Percentiles rank a stretch among this genome's conserved stretches.
These are phyloP conservation scores for Helicoverpa zea DNA, from an alignment of 1,140 invertebrate genomes.

Conservation along the genomic window DNA sequence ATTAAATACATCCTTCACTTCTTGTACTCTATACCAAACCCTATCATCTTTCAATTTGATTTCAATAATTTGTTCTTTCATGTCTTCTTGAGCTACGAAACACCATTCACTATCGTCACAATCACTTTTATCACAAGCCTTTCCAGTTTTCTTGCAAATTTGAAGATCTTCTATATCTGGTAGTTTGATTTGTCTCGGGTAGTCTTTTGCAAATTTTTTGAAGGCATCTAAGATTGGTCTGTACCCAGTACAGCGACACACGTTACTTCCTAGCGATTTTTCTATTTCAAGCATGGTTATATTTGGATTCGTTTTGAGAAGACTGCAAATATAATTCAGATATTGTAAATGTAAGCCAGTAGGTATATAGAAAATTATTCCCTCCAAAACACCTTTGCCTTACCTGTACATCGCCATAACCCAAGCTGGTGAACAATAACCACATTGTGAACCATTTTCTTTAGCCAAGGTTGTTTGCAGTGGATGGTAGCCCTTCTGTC, in stretches of 20 bases:
- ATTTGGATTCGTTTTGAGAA: slow-evolving; percentile 74
- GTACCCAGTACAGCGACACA: slow-evolving; percentile 94
- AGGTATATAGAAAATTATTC: too few relatives aligned
- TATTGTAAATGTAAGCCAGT: too few relatives aligned
- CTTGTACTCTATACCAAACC: slow-evolving; percentile 83
- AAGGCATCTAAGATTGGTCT: slow-evolving; percentile 93
- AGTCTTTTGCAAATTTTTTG: slow-evolving; percentile 88
- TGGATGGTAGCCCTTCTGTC: slow-evolving; percentile 90
- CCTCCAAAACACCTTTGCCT: neutral
- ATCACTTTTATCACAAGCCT: slow-evolving; percentile 66
- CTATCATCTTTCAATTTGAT: slow-evolving; percentile 60
- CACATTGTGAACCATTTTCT: slow-evolving; percentile 93
- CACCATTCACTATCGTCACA: slow-evolving; percentile 61
- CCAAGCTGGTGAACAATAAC: slow-evolving; percentile 94
- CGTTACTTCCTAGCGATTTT: slow-evolving; percentile 90
- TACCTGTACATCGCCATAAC: slow-evolving; percentile 93
- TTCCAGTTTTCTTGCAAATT: slow-evolving; percentile 64
- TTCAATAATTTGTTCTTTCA: slow-evolving; percentile 57
- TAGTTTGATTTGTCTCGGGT: slow-evolving; percentile 46
- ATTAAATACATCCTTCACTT: slow-evolving; percentile 83
- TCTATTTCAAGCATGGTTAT: slow-evolving; percentile 89
- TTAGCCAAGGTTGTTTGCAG: slow-evolving; percentile 90
- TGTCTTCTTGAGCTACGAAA: slow-evolving; percentile 49
- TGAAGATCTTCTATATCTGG: slow-evolving; percentile 74
- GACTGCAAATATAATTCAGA: slow-evolving; percentile 54